Evolutionary conservation across 2,888 invertebrate genomes (phyloP).

Genomic region (Pedicia rivosa): DNA sequence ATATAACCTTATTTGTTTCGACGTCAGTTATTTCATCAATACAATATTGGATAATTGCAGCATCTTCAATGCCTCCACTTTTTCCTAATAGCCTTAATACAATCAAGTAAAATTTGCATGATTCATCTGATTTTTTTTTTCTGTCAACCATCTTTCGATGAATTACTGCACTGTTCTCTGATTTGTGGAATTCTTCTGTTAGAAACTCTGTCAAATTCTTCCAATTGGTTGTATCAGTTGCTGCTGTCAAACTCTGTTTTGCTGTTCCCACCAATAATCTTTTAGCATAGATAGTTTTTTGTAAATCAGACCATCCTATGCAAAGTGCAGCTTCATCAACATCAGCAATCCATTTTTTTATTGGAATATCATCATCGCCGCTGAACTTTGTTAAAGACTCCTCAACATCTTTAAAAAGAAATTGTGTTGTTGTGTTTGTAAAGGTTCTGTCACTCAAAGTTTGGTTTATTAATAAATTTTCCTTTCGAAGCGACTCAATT

Average conservation of each 20-base stretch:
- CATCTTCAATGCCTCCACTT: not conserved
- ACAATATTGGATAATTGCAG: constrained; percentile 1
- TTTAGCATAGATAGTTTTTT: not conserved
- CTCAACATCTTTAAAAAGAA: no score
- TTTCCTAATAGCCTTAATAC: not conserved
- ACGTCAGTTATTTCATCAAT: constrained; percentile 4
- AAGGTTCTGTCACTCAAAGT: no score
- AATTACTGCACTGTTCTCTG: not conserved
- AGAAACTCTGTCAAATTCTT: not conserved
- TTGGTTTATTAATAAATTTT: no score
- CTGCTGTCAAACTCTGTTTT: not conserved
- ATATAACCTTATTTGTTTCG: constrained; percentile 8
- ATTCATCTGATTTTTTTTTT: not conserved
- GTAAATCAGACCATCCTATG: not conserved
- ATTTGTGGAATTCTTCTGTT: not conserved
- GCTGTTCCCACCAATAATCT: not conserved
- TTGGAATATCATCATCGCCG: no score
- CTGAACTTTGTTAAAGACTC: no score
- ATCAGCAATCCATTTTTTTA: no score
- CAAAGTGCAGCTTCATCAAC: not conserved
- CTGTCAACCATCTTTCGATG: not conserved
- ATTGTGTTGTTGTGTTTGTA: no score
- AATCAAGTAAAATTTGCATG: not conserved
- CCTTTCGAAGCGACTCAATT: no score
- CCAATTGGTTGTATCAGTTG: not conserved